These are phyloP conservation scores for Arge pagana DNA, from an alignment of 2,888 invertebrate genomes.

Conservation along the genomic window DNA sequence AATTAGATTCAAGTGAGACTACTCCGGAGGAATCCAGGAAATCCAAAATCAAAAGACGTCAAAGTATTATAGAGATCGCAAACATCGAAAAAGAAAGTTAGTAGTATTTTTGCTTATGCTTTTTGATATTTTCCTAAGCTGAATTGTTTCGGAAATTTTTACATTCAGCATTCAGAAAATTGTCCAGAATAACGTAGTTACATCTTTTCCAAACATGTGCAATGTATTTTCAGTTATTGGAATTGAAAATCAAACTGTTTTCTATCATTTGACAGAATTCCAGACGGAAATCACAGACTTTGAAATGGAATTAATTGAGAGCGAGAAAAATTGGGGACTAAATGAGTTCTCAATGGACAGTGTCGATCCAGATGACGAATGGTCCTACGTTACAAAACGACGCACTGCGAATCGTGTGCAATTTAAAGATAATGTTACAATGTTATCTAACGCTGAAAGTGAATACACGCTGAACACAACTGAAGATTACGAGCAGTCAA, in stretches of 20 bases:
- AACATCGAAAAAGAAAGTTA: conserved; percentile 1
- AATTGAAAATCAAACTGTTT: no score
- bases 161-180: no score
- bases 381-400: conserved; percentile 6
- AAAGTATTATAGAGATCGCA: conserved; percentile 35
- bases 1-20: conserved; percentile 15
- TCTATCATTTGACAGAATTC: no score
- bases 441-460: conserved; percentile 9
- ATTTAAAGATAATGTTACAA: conserved; percentile 9
- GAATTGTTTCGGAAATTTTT: no score
- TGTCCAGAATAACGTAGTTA: no score
- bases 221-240: no score
- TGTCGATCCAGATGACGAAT: conserved; percentile 23
- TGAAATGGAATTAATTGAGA: conserved; percentile 53
- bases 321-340: conserved; percentile 35
- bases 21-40: conserved; percentile 6
- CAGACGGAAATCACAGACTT: conserved; percentile 51
- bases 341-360: conserved; percentile 24
- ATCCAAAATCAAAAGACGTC: conserved; percentile 28
- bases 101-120: conserved; percentile 20
- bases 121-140: no score
- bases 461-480: conserved; percentile 15
- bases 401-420: conserved; percentile 17
- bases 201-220: no score
- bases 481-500: conserved; percentile 1